phyloP scores from a whole-genome alignment of 2,888 invertebrate genomes.

The Hydriomena furcata region DNA sequence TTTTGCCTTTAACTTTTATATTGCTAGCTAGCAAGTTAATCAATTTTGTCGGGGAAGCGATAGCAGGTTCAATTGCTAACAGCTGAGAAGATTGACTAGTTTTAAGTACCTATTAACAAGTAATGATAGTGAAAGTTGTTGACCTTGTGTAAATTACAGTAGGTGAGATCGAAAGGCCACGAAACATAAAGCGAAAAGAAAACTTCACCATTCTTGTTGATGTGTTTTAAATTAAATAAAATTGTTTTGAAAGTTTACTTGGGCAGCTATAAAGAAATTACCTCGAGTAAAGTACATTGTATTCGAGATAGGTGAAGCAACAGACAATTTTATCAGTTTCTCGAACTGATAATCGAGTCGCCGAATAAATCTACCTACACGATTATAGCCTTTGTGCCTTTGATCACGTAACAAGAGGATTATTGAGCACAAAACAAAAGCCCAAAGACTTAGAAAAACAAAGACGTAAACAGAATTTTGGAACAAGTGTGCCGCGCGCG shows the following conservation, averaged over 20 bases:
- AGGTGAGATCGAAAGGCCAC: slow-evolving; percentile 39
- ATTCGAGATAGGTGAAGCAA: neutral
- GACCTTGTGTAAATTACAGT: slow-evolving; percentile 57
- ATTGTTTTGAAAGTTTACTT: too few species aligned
- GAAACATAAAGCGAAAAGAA: slow-evolving; percentile 16
- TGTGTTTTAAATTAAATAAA: too few species aligned
- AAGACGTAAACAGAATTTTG: slow-evolving; percentile 26
- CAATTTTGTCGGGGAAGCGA: neutral
- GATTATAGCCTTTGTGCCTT: neutral
- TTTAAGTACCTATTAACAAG: slow-evolving; percentile 21
- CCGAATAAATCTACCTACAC: neutral
- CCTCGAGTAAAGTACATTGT: too few species aligned
- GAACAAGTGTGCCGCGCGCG: slow-evolving; percentile 29
- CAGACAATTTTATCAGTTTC: neutral
- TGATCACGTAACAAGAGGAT: slow-evolving; percentile 12
- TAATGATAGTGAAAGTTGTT: slow-evolving; percentile 61
- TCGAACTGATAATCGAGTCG: too few species aligned
- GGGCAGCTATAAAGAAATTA: too few species aligned
- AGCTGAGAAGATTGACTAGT: slow-evolving; percentile 25
- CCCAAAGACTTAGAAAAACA: slow-evolving; percentile 14
- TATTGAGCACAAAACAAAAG: slow-evolving; percentile 13
- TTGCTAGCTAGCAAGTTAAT: too few species aligned
- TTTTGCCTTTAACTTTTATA: slow-evolving; percentile 3
- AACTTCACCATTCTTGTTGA: slow-evolving; percentile 3
- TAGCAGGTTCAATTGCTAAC: slow-evolving; percentile 8